These are phyloP conservation scores for Formicarius rufipectus DNA, from an alignment of 2,113 vertebrate genomes.

Conservation along the genomic window DNA sequence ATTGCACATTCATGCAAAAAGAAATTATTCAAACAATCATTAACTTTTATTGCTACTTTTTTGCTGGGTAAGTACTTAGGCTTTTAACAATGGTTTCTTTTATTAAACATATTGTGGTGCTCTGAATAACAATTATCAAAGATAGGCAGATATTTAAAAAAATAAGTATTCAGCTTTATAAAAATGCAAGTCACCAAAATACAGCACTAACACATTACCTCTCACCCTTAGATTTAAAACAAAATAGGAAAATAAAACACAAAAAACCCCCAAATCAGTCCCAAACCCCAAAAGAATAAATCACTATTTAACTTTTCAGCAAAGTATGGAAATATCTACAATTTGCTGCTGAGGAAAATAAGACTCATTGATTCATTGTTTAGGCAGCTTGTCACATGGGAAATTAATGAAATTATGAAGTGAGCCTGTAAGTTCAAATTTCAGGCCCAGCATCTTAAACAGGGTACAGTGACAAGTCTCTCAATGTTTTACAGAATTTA, in stretches of 20 bases:
- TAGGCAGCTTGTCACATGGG: background rate
- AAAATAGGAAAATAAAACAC: background rate
- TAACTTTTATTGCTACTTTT: background rate
- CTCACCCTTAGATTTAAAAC: background rate
- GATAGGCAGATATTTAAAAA: background rate
- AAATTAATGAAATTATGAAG: background rate
- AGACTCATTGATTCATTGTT: background rate
- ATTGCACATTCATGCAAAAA: background rate
- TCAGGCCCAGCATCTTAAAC: background rate
- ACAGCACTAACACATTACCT: background rate
- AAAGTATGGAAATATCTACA: background rate
- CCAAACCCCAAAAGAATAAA: background rate
- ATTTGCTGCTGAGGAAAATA: background rate
- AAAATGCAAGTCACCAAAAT: background rate
- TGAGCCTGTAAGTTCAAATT: background rate
- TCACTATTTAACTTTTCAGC: background rate
- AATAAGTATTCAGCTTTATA: background rate
- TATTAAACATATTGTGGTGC: background rate
- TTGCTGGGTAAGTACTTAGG: background rate
- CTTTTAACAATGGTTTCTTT: background rate
- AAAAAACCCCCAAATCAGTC: background rate
- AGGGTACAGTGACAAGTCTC: fast-evolving
- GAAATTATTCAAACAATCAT: background rate
- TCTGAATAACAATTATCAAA: background rate
- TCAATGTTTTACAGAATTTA: background rate